These are phyloP conservation scores for Smithornis capensis DNA, from an alignment of 2,113 vertebrate species.

Conservation along the genomic window DNA sequence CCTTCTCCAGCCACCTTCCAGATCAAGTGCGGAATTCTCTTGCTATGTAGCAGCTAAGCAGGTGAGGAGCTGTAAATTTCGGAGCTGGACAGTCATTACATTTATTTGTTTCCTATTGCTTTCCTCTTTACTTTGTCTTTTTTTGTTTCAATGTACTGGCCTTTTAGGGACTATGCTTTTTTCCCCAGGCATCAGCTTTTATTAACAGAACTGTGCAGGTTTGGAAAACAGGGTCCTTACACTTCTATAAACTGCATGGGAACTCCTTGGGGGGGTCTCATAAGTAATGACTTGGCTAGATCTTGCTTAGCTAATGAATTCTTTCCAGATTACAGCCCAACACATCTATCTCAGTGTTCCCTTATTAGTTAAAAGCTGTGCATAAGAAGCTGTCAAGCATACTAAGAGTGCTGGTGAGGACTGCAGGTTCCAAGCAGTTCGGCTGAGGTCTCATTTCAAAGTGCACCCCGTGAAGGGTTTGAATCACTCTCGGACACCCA, in stretches of 20 bases:
- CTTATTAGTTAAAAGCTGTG: slow-evolving; percentile 3
- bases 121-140: neutral
- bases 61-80: neutral
- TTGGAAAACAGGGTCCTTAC: neutral
- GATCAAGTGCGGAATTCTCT: neutral
- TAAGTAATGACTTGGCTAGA: neutral
- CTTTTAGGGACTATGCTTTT: neutral
- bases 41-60: neutral
- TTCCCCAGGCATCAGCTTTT: neutral
- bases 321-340: neutral
- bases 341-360: neutral
- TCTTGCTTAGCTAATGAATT: slow-evolving; percentile 30
- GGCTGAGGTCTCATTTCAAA: neutral
- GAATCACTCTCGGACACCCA: fast-evolving
- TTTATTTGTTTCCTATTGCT: neutral
- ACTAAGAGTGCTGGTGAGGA: neutral
- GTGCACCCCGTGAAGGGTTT: fast-evolving
- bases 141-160: neutral
- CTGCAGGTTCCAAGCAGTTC: neutral
- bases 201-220: neutral
- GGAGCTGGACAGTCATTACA: neutral
- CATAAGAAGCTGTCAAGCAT: neutral
- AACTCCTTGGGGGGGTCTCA: neutral
- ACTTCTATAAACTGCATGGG: neutral
- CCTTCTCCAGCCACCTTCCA: neutral